phyloP scores from a whole-genome alignment of 2,113 vertebrate species.

The Oostethus manadensis region DNA sequence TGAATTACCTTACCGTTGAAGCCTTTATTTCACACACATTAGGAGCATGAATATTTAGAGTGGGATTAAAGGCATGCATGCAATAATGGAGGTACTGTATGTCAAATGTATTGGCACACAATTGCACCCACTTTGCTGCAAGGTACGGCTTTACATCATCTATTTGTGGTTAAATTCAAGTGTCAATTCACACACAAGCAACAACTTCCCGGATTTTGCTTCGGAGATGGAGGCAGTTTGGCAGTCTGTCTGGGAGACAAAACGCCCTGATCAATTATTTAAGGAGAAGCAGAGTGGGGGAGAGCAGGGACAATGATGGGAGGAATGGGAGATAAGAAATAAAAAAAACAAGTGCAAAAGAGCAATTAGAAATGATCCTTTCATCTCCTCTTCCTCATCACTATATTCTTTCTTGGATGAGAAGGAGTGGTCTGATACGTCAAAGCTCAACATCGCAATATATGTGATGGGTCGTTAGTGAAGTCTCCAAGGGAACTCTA shows the following conservation, averaged over 20 bases:
- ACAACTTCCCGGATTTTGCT: conserved; percentile 25
- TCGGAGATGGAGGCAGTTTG: conserved; percentile 45
- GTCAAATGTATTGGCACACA: not conserved
- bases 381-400: not conserved
- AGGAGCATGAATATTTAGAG: not conserved
- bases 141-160: conserved; percentile 20
- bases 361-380: too few species aligned
- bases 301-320: conserved; percentile 16
- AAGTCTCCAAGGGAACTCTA: not conserved
- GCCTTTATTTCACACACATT: conserved; percentile 9
- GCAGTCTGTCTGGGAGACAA: conserved; percentile 45
- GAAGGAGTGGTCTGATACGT: not conserved
- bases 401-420: not conserved
- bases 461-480: not conserved
- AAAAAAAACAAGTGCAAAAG: too few species aligned
- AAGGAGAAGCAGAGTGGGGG: conserved; percentile 42
- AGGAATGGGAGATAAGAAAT: conserved; percentile 17
- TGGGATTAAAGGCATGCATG: conserved; percentile 1
- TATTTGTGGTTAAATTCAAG: not conserved
- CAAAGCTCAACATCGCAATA: not conserved
- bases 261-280: conserved; percentile 69
- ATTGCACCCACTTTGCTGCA: not conserved
- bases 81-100: not conserved
- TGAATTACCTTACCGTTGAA: not conserved
- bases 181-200: not conserved